These are phyloP conservation scores for Athene cunicularia DNA, from an alignment of 2,113 vertebrate genomes.

Conservation along the genomic window DNA sequence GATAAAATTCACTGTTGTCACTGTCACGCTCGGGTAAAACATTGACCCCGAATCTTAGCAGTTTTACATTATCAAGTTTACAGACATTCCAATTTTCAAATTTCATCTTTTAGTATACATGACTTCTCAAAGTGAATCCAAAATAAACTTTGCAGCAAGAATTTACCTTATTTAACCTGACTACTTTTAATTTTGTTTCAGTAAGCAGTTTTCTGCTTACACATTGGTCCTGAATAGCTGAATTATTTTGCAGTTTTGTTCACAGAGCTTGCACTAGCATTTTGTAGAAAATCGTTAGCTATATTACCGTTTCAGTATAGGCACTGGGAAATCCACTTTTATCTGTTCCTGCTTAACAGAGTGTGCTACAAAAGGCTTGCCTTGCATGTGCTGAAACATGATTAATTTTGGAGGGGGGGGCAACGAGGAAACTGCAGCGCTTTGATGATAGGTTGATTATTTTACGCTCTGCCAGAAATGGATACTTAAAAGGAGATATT, in stretches of 20 bases:
- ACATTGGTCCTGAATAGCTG: conserved; percentile 33
- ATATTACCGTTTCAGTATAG: conserved; percentile 2
- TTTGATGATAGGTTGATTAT: not conserved
- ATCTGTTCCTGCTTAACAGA: not conserved
- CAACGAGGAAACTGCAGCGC: not conserved
- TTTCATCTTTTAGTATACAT: not conserved
- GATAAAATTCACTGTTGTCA: not conserved
- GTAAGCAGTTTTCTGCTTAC: conserved; percentile 46
- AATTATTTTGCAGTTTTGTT: conserved; percentile 40
- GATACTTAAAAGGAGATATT: not conserved
- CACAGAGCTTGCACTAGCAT: not conserved
- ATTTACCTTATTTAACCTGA: not conserved
- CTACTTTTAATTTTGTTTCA: not conserved
- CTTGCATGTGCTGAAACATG: not conserved
- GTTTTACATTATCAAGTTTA: not conserved
- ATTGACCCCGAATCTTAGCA: not conserved
- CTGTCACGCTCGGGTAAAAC: not conserved
- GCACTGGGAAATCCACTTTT: not conserved
- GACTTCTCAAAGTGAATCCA: not conserved
- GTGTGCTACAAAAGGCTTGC: not conserved
- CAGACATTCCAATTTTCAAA: not conserved
- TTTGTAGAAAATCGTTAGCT: conserved; percentile 31
- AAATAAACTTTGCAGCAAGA: not conserved
- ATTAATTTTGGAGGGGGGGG: not conserved
- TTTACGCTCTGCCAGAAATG: not conserved